These are phyloP conservation scores for Capromys pilorides DNA, from an alignment of 2,797 vertebrate genomes.

Conservation along the genomic window DNA sequence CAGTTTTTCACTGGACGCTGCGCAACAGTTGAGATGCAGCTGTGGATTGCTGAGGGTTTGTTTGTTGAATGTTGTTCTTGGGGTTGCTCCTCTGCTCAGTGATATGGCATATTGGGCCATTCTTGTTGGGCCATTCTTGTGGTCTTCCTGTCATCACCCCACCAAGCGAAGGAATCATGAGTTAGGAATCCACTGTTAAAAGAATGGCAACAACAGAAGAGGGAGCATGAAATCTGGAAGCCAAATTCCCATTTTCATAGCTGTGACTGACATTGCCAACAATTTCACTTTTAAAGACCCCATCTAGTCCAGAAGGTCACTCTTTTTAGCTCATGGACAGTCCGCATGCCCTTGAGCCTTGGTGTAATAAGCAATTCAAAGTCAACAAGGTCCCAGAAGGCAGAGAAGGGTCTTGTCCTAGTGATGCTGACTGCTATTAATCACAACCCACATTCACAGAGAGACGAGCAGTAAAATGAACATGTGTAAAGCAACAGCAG, in stretches of 20 bases:
- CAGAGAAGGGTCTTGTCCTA: constrained; percentile 24
- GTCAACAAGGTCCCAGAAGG: constrained; percentile 23
- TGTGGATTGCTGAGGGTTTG: neutral
- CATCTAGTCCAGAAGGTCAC: neutral
- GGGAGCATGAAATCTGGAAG: neutral
- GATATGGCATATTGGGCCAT: neutral
- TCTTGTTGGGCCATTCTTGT: neutral
- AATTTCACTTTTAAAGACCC: neutral
- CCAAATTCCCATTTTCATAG: neutral
- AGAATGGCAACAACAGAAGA: neutral
- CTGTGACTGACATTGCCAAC: neutral
- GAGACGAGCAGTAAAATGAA: constrained; percentile 73
- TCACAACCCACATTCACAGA: constrained; percentile 64
- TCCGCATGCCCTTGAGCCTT: neutral
- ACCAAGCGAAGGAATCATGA: neutral
- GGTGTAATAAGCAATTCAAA: neutral
- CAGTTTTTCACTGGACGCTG: neutral
- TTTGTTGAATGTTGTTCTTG: neutral
- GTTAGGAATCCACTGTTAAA: neutral
- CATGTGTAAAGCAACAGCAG: constrained; percentile 72
- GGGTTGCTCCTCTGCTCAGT: neutral
- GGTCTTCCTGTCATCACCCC: neutral
- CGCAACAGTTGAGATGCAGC: neutral
- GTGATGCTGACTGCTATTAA: constrained; percentile 50
- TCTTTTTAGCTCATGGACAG: neutral